phyloP scores from a whole-genome alignment of 2,113 vertebrate genomes.

The Stictonetta naevosa region DNA sequence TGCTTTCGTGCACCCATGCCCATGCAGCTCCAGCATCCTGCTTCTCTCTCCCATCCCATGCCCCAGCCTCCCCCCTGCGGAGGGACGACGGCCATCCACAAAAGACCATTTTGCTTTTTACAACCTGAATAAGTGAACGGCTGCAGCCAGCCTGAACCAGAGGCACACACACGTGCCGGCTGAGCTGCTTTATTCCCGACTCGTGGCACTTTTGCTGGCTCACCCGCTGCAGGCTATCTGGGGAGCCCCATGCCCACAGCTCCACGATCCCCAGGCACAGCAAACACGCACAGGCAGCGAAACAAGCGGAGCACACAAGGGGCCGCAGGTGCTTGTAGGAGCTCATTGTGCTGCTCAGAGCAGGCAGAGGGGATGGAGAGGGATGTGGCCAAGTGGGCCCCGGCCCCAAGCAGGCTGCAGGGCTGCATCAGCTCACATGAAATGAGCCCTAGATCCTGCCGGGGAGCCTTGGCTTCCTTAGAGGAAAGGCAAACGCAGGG shows the following conservation, averaged over 20 bases:
- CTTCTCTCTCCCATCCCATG: not conserved
- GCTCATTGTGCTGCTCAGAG: not conserved
- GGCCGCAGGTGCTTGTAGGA: not conserved
- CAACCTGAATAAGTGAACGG: not conserved
- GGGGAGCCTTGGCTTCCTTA: not conserved
- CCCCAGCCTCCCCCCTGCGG: not conserved
- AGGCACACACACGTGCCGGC: accelerated
- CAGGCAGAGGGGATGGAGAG: not conserved
- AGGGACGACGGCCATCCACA: not conserved
- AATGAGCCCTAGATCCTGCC: slow-evolving; percentile 40
- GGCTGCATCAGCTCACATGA: not conserved
- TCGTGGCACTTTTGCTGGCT: not conserved
- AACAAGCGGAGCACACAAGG: accelerated
- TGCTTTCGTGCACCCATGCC: not conserved
- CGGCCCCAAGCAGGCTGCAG: not conserved
- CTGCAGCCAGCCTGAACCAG: not conserved
- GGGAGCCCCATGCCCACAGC: not conserved
- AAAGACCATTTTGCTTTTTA: not conserved
- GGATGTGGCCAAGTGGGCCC: accelerated
- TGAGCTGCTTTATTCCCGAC: not conserved
- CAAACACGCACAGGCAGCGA: not conserved
- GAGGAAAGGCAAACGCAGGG: not conserved
- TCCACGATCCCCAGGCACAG: not conserved
- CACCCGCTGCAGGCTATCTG: not conserved
- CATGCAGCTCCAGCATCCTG: not conserved